phyloP scores from a whole-genome alignment of 2,888 invertebrate genomes.

The Mythimna albipuncta region DNA sequence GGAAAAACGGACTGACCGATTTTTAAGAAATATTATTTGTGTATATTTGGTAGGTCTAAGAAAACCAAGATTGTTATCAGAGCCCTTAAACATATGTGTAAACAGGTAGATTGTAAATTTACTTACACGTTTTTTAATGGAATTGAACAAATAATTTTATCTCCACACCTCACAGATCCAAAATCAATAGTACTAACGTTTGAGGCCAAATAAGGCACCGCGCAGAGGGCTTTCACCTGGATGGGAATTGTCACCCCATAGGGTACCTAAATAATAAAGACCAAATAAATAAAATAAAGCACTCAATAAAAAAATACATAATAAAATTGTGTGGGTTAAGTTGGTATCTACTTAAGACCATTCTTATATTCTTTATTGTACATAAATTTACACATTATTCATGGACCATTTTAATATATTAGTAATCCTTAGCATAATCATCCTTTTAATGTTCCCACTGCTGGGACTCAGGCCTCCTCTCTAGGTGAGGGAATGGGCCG shows the following conservation, averaged over 20 bases:
- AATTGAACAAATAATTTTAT: slow-evolving; percentile 89
- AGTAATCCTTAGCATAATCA: too few relatives aligned
- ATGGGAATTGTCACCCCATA: slow-evolving; percentile 91
- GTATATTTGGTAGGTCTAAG: too few relatives aligned
- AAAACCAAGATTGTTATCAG: too few relatives aligned
- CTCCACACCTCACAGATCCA: slow-evolving; percentile 90
- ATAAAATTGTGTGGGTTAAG: background rate
- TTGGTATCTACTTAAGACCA: background rate
- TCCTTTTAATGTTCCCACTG: too few relatives aligned
- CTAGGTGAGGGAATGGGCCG: too few relatives aligned
- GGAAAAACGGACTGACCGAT: too few relatives aligned
- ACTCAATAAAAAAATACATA: background rate
- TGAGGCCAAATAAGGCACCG: slow-evolving; percentile 89
- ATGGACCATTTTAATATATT: background rate
- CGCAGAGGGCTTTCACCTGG: slow-evolving; percentile 89
- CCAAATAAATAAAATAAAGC: background rate
- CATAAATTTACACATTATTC: too few relatives aligned
- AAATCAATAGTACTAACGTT: slow-evolving; percentile 87
- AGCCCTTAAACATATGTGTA: too few relatives aligned
- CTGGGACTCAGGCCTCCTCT: too few relatives aligned
- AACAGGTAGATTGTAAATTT: background rate
- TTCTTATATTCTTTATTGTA: too few relatives aligned
- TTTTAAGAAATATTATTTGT: too few relatives aligned
- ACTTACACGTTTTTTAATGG: slow-evolving; percentile 91
- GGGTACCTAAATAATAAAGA: slow-evolving; percentile 81